Percentiles rank a stretch among this genome's conserved stretches.
phyloP scores from a whole-genome alignment of 2,797 vertebrate genomes.

The Chaenodraco wilsoni region DNA sequence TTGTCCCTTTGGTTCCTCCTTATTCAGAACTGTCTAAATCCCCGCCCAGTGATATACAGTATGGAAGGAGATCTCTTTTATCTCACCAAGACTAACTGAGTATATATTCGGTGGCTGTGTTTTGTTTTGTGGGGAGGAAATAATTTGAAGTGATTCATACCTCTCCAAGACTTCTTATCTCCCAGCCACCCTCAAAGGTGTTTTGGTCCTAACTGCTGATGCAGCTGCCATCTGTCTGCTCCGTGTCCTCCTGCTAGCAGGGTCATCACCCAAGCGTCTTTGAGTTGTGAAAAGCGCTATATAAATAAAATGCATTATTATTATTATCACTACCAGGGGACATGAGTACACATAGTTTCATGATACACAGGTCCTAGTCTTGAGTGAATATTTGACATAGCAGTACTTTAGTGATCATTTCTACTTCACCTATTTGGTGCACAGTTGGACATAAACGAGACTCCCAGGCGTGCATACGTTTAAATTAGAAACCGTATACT shows the following conservation, averaged over 20 bases:
- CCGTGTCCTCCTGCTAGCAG: slow-evolving; percentile 4
- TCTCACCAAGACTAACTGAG: neutral
- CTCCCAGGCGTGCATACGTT: too few species aligned
- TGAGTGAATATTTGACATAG: neutral
- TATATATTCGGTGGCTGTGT: slow-evolving; percentile 24
- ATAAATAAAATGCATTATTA: too few species aligned
- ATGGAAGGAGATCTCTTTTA: slow-evolving; percentile 11
- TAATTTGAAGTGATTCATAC: slow-evolving; percentile 50
- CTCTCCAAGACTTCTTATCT: slow-evolving; percentile 51
- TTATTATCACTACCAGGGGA: neutral
- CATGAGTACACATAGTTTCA: slow-evolving; percentile 4
- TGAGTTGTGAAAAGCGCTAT: too few species aligned
- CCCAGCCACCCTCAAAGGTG: slow-evolving; percentile 26
- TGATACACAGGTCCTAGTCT: neutral
- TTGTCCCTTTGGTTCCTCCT: slow-evolving; percentile 2
- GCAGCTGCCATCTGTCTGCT: slow-evolving; percentile 43
- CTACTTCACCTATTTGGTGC: neutral
- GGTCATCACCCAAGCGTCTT: slow-evolving; percentile 3
- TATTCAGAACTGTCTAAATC: neutral
- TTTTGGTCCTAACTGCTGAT: slow-evolving; percentile 42
- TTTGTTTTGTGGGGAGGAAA: slow-evolving; percentile 29
- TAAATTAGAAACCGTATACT: too few species aligned
- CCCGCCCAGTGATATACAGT: neutral
- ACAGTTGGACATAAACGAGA: too few species aligned
- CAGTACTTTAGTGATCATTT: neutral